Evolutionary conservation across 2,113 vertebrate genomes (phyloP), one percentile per base, ranked within the genome.

Genomic region (Raja brachyura): DNA sequence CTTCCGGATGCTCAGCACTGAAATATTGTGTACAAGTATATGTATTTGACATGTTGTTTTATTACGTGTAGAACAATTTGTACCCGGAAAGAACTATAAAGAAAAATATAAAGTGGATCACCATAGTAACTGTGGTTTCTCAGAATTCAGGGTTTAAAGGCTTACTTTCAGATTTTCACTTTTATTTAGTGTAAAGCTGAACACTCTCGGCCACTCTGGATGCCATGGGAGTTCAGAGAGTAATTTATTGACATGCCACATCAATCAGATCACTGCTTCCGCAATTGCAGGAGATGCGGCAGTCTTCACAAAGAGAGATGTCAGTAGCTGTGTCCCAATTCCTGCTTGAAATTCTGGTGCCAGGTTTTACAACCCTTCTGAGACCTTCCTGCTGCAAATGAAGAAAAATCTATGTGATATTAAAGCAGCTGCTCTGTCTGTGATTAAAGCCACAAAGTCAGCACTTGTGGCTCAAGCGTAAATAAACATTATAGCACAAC

Each of bases 341-440:
- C 90, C 90, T 54, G 39, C 90, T 92, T 66, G 0, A 92, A 92
- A 92, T 73, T 39, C 63, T 92, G 66, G 33, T 73, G 68, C 90
- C 90, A 70, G 66, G 90, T 92, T 92, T 73, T 92, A 92, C 39
- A 74, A 92, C 68, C 68, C 90, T 92, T 92, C 90, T 54, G 66
- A 70, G 90, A 92, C 66, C 70, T 73, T 31, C 11, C 90, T 92
- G 33, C 90, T 54, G 66, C 90, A 92, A 92, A 92, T 73, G 90
- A 92, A 92, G 90, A 92, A 92, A 92, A 92, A 92, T 70, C 63
- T 92, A 92, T 92, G 63, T 54, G 73, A 92, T 92, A 70, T 73
- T 92, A 92, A 92, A 73, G 68, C 90, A 92, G 68, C 66, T 92
- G 90, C 68, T 92, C 39, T 22, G 33, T 92, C 90, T 73, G 90